Evolutionary conservation across 2,888 invertebrate species (phyloP).

Genomic region (Stegana nigrithorax): DNA sequence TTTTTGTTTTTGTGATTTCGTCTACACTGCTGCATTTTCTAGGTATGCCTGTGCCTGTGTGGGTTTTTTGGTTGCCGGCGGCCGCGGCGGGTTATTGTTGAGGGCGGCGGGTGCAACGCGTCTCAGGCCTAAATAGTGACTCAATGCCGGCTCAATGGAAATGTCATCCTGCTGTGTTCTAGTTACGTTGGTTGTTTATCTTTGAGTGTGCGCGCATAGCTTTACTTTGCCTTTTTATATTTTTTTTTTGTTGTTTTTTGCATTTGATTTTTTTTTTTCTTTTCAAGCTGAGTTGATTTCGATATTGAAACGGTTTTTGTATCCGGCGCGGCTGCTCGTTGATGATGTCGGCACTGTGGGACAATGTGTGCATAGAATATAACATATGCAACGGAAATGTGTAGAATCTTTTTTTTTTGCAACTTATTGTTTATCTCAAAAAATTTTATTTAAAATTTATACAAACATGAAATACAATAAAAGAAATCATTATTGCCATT

Average conservation of each 20-base stretch:
- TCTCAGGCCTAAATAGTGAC: slow-evolving; percentile 4
- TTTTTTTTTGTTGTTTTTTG: slow-evolving; percentile 10
- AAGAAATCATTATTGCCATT: too few species aligned
- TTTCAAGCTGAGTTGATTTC: slow-evolving; percentile 23
- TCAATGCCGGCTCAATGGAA: slow-evolving; percentile 48
- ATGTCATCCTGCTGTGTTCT: slow-evolving; percentile 65
- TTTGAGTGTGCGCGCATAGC: too few species aligned
- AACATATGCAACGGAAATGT: not conserved
- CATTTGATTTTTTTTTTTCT: slow-evolving; percentile 26
- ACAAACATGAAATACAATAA: too few species aligned
- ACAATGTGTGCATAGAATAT: not conserved
- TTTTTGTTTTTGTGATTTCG: slow-evolving; percentile 19
- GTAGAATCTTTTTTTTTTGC: not conserved
- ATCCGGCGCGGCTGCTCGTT: slow-evolving; percentile 14
- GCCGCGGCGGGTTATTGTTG: slow-evolving; percentile 10
- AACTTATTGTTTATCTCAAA: too few species aligned
- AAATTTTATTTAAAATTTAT: too few species aligned
- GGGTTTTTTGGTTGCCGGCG: slow-evolving; percentile 1
- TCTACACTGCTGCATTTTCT: not conserved
- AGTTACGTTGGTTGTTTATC: slow-evolving; percentile 48
- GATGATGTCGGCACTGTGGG: slow-evolving; percentile 2
- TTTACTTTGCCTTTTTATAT: slow-evolving; percentile 36
- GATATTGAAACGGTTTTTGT: slow-evolving; percentile 54
- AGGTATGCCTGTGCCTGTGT: slow-evolving; percentile 11
- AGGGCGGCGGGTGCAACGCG: not conserved